Base-by-base conservation (phyloP, 2,888 invertebrate species). In the Mesochorus sp. region DNA sequence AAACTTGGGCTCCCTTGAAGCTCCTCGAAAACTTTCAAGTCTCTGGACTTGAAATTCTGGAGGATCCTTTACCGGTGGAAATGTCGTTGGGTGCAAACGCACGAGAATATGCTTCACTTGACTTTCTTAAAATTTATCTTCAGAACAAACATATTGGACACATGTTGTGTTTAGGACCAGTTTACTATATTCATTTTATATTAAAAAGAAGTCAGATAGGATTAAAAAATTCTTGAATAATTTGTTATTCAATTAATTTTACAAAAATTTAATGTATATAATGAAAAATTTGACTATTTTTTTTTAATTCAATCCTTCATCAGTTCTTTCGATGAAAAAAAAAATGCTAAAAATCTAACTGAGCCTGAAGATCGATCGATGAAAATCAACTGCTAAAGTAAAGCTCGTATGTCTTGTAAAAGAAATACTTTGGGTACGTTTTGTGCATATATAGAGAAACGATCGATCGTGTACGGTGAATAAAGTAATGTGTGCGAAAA, bases 1-100 rank as follows among this genome's bases (percentile, higher is more conserved):
- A 74, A 78, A 78, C 59, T 78, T 75, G 21, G 49, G 39, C 55
- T 51, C 66, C 44, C 74, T 53, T 47, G 47, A 66, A 74, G 31
- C 62, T 39, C 31, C 39, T 24, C n/a, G n/a, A n/a, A n/a, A n/a
- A n/a, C n/a, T n/a, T n/a, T n/a, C n/a, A 53, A 71, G 31, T 62
- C 28, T 62, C 71, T 31, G 12, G 24, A 10, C 61, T 53, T 28
- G 53, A 71, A 62, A 62, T 76, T 66, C 59, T 39, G 24, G 12
- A 68, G 31, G 44, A 66, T 37, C 51, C 39, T 61, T 28, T 26
- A 37, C 17, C 57, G 14, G 49, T 71, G 61, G 49, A 51, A 59
- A 61, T 49, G 28, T 10, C 31, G 12, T 8, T 21, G 57, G 44
- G 28, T 19, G 39, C 61, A 62, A 47, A 47, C 19, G 17, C 31